phyloP scores from a whole-genome alignment of 92 coral and sea anemone species.

The Pocillopora meandrina region DNA sequence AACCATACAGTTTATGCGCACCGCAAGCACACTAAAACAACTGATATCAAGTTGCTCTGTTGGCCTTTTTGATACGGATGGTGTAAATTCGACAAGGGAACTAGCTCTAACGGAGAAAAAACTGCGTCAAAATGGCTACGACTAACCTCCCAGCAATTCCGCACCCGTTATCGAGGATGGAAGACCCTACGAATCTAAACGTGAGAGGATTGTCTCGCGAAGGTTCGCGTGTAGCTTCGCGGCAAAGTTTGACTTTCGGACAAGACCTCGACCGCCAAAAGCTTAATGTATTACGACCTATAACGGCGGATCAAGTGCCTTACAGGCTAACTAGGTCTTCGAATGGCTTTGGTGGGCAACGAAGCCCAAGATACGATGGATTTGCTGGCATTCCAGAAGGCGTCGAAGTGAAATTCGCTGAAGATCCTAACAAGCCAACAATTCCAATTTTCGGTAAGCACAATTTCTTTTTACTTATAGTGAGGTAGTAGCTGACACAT shows the following conservation, averaged over 20 bases:
- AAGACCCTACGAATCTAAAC: constrained; percentile 72
- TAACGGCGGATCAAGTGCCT: constrained; percentile 97
- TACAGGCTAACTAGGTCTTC: constrained; percentile 93
- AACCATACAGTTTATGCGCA: constrained; percentile 31
- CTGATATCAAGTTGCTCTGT: constrained; percentile 27
- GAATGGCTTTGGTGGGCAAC: constrained; percentile 57
- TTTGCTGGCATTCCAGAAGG: constrained; percentile 90
- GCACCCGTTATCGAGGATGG: constrained; percentile 85
- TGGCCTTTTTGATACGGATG: constrained; percentile 36
- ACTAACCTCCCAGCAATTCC: constrained; percentile 90
- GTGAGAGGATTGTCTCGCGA: constrained; percentile 93
- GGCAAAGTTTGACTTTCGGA: constrained; percentile 80
- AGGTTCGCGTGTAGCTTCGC: constrained; percentile 79
- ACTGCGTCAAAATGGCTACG: constrained; percentile 75
- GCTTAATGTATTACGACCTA: constrained; percentile 80
- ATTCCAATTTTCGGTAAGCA: constrained; percentile 95
- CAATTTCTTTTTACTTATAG: not conserved
- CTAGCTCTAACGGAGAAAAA: not conserved
- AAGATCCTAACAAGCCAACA: constrained; percentile 82
- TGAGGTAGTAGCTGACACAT: too few relatives aligned
- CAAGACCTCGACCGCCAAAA: constrained; percentile 71
- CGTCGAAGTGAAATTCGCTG: constrained; percentile 88
- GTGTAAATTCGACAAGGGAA: not conserved
- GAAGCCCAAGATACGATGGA: constrained; percentile 70
- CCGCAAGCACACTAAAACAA: constrained; percentile 18